Conservation (phyloP, 2,797 vertebrate species). For the Anas flavirostris region DNA sequence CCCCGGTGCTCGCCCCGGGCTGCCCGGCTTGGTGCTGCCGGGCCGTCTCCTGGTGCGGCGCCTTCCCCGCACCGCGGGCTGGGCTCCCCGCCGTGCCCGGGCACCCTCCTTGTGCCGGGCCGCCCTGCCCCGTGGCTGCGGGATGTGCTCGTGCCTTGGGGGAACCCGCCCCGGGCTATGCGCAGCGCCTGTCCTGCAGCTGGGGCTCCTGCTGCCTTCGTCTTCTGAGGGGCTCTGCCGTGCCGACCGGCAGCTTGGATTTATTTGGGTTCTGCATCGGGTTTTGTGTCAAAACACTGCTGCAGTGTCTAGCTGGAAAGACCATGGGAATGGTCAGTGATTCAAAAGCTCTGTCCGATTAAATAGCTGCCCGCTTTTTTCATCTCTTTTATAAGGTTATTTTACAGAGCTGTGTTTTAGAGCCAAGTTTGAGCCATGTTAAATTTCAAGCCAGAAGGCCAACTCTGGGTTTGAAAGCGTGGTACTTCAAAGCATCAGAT, state of each 20-base stretch:
- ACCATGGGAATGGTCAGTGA: background rate
- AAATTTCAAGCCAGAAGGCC: background rate
- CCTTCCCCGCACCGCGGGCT: too few species aligned
- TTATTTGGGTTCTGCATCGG: background rate
- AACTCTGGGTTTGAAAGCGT: background rate
- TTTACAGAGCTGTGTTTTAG: background rate
- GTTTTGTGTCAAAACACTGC: background rate
- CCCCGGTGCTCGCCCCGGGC: background rate
- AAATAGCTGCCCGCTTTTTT: background rate
- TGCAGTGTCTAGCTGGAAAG: background rate
- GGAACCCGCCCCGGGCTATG: background rate
- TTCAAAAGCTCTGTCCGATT: background rate
- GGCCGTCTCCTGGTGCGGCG: too few species aligned
- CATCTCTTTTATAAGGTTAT: background rate
- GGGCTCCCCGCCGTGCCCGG: background rate
- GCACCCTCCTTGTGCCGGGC: fast-evolving
- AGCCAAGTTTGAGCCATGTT: background rate
- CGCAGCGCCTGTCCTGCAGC: background rate
- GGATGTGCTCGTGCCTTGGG: fast-evolving
- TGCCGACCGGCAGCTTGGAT: background rate
- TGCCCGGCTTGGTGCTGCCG: background rate
- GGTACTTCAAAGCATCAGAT: fast-evolving
- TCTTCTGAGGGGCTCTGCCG: background rate
- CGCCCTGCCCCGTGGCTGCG: too few species aligned
- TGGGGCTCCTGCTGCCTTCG: background rate